A percentile compares a stretch with the other conserved stretches of the same genome.
Conservation (phyloP, 2,113 vertebrate species). For the Halcyon malimbica region DNA sequence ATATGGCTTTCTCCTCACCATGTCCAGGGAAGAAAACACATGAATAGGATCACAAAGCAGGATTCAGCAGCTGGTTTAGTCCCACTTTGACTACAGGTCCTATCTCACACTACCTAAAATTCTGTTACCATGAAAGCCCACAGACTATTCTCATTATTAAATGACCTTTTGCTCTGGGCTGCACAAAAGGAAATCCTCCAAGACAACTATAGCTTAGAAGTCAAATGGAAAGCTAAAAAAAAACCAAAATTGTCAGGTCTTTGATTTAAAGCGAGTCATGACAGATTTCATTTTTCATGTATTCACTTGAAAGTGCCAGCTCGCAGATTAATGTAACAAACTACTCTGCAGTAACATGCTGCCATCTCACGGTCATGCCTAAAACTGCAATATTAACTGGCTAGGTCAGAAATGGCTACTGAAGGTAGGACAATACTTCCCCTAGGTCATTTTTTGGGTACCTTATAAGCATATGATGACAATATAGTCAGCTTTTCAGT, state of each 20-base stretch:
- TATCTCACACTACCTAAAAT: not conserved
- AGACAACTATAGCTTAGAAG: not conserved
- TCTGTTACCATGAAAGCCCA: not conserved
- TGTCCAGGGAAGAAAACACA: not conserved
- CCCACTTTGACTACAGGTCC: not conserved
- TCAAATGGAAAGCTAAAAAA: not conserved
- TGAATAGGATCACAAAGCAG: not conserved
- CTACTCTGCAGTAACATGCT: not conserved
- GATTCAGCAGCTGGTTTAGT: not conserved
- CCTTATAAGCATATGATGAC: not conserved
- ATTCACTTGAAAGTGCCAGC: not conserved
- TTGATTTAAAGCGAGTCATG: not conserved
- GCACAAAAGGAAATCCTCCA: not conserved
- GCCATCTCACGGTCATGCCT: slow-evolving; percentile 52
- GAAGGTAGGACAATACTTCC: not conserved
- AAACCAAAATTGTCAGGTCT: not conserved
- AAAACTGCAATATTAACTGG: not conserved
- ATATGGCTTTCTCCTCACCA: not conserved
- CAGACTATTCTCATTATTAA: not conserved
- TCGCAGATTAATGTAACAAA: not conserved
- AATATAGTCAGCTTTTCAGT: not conserved
- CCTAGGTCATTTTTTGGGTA: not conserved
- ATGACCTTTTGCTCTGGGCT: not conserved
- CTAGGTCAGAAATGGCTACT: not conserved
- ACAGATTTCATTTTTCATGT: not conserved